These are phyloP conservation scores for Karalla daura DNA, from an alignment of 2,797 vertebrate species.

Conservation along the genomic window DNA sequence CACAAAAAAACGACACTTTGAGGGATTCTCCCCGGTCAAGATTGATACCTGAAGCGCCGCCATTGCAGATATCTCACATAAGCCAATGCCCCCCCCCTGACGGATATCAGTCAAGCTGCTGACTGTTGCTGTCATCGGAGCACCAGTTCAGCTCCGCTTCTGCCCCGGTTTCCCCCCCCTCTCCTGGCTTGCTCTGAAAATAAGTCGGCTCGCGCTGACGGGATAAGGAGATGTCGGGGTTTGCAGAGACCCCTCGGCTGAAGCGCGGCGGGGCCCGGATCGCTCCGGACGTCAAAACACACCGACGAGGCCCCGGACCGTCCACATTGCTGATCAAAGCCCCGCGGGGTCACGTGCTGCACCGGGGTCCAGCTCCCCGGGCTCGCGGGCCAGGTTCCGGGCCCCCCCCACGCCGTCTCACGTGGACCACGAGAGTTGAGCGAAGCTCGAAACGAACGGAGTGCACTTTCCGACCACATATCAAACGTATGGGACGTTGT, in stretches of 20 bases:
- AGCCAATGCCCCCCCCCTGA: neutral
- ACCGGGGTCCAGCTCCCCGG: constrained; percentile 11
- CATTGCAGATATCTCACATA: neutral
- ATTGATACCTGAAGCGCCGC: neutral
- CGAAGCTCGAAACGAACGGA: no score
- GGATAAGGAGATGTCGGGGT: constrained; percentile 13
- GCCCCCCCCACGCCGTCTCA: no score
- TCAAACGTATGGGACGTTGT: no score
- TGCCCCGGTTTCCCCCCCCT: neutral
- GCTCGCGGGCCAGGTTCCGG: no score
- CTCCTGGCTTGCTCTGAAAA: constrained; percentile 18
- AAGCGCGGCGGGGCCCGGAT: constrained; percentile 23
- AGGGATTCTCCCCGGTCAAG: neutral
- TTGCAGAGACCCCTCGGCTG: constrained; percentile 4
- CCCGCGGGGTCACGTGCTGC: constrained; percentile 7
- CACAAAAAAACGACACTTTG: no score
- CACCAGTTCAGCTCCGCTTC: neutral
- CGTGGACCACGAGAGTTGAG: no score
- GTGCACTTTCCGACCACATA: no score
- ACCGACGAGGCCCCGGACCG: neutral
- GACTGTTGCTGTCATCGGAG: constrained; percentile 14
- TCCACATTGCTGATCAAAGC: constrained; percentile 33
- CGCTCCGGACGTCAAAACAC: constrained; percentile 39
- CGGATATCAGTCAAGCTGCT: constrained; percentile 10
- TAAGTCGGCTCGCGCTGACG: neutral